A percentile compares a stretch with the other conserved stretches of the same genome.
Conservation (phyloP, 2,797 vertebrate genomes). For the Cyclopterus lumpus region DNA sequence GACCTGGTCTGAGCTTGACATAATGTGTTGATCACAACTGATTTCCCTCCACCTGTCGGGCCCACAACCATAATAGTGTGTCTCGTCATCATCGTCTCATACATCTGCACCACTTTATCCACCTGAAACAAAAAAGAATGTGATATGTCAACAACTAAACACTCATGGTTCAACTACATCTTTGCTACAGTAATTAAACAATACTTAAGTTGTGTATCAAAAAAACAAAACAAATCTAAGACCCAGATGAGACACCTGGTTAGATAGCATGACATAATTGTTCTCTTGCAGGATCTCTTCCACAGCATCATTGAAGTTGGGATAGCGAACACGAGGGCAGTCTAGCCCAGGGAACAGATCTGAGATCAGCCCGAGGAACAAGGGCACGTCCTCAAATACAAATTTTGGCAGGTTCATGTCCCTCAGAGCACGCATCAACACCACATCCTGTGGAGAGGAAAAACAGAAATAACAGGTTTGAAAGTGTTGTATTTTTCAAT, state of each 20-base stretch:
- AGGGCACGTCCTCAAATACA: constrained; percentile 95
- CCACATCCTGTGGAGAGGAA: constrained; percentile 87
- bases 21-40: constrained; percentile 94
- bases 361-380: constrained; percentile 95
- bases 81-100: constrained; percentile 97
- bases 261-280: constrained; percentile 85
- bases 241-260: constrained; percentile 84
- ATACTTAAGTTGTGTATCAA: not conserved
- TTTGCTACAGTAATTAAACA: not conserved
- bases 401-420: constrained; percentile 99
- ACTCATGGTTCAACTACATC: not conserved
- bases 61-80: constrained; percentile 98
- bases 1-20: constrained; percentile 96
- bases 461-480: not conserved
- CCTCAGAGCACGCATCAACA: constrained; percentile 95
- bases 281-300: constrained; percentile 86
- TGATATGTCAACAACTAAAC: not conserved
- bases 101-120: constrained; percentile 98
- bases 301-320: constrained; percentile 91
- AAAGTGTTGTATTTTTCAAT: not conserved
- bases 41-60: constrained; percentile 96
- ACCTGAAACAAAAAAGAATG: constrained; percentile 81
- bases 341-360: constrained; percentile 96
- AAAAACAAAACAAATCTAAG: not conserved
- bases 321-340: constrained; percentile 93